Base-by-base conservation (phyloP, 2,888 invertebrate species). In the Beris morrisii region DNA sequence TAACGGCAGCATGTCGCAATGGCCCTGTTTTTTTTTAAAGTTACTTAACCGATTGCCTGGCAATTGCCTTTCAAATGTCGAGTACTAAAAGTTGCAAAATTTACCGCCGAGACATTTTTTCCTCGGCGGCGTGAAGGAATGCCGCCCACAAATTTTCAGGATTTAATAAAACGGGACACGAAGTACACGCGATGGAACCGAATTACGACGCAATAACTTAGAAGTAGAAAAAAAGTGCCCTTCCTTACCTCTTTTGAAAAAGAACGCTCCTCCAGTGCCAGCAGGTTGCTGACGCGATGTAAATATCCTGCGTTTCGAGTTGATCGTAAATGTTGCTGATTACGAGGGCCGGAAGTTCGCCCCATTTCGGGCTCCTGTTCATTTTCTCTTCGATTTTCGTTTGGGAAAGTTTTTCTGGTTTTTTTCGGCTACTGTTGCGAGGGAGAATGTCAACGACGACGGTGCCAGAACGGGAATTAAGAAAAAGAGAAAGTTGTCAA, bases 261-360 rank as follows among this genome's bases (percentile, higher is more conserved):
- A 83, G 77, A 70, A 79, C 79, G 70, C 75, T 77, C 66, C 86
- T 80, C 86, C 86, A 86, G 75, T 83, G 79, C 76, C 81, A 83
- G 74, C 86, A 86, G 46, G 81, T 80, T 69, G 83, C 81, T 54
- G 85, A 83, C 69, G 84, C 84, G 70, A 77, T 79, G 32, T 84
- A 75, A 74, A 82, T 82, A 74, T 85, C 85, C 69, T 79, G 75
- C 66, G 77, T 75, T 67, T 76, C 74, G 66, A 80, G 74, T 73
- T 77, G 74, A 64, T 77, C 75, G 72, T 82, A 81, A 67, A 85
- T 79, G 74, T 83, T 82, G 71, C 82, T 82, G 74, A 83, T 79
- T 71, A 83, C 79, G 72, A 80, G 75, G 69, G 75, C 73, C 73
- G 80, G 80, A 72, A 80, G 67, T 73, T 75, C 72, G 69, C 75